phyloP scores from a whole-genome alignment of 2,113 vertebrate genomes.

The Nansenia antarctica region DNA sequence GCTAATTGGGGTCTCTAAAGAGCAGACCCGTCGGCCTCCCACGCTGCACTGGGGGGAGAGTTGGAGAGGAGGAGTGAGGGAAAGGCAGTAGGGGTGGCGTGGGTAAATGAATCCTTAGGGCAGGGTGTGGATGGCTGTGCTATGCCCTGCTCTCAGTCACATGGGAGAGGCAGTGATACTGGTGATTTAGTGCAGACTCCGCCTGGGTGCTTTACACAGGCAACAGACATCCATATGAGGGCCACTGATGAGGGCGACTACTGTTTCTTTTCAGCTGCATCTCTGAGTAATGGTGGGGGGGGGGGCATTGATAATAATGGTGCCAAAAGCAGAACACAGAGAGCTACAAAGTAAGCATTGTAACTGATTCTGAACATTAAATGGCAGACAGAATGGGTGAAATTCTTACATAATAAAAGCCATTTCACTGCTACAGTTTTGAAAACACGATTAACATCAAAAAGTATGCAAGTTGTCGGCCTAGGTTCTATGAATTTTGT shows the following conservation, averaged over 20 bases:
- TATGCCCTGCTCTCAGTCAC: constrained; percentile 27
- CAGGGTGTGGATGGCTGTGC: constrained; percentile 20
- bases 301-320: constrained; percentile 19
- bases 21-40: constrained; percentile 34
- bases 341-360: too few relatives aligned
- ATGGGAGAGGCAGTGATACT: constrained; percentile 24
- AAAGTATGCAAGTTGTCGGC: too few relatives aligned
- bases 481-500: too few relatives aligned
- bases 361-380: too few relatives aligned
- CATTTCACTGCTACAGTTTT: too few relatives aligned
- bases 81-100: neutral
- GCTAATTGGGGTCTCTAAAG: constrained; percentile 70
- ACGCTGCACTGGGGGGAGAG: constrained; percentile 24
- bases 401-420: too few relatives aligned
- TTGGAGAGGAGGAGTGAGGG: constrained; percentile 10
- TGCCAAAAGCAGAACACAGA: neutral
- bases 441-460: too few relatives aligned
- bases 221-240: constrained; percentile 49
- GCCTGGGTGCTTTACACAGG: constrained; percentile 28
- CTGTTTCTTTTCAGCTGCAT: constrained; percentile 1
- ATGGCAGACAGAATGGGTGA: too few relatives aligned
- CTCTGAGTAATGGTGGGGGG: constrained; percentile 23
- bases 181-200: constrained; percentile 29
- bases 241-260: constrained; percentile 8
- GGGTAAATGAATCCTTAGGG: constrained; percentile 20